Evolutionary conservation across 2,888 invertebrate genomes (phyloP).

Genomic region (Biston stratarius): DNA sequence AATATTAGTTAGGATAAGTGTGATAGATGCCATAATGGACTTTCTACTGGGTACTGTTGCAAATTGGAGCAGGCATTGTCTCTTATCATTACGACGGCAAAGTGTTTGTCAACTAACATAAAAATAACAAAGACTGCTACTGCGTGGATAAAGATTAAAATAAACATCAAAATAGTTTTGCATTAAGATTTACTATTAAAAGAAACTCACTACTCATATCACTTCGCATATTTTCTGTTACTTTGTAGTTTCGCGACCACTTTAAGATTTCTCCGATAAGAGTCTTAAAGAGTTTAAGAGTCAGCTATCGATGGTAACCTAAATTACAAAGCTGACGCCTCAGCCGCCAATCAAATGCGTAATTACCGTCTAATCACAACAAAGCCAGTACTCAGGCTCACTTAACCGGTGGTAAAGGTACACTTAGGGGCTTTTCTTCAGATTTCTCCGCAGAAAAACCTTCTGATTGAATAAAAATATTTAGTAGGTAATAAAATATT

Average conservation of each 20-base stretch:
- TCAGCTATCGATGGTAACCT: conserved; percentile 53
- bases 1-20: too few species aligned
- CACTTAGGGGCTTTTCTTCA: conserved; percentile 36
- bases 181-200: not conserved
- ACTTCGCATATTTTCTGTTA: conserved; percentile 4
- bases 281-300: conserved; percentile 6
- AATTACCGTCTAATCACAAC: conserved; percentile 66
- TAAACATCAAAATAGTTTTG: too few species aligned
- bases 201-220: not conserved
- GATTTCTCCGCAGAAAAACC: not conserved
- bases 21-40: too few species aligned
- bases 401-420: conserved; percentile 55
- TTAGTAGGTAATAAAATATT: too few species aligned
- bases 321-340: conserved; percentile 57
- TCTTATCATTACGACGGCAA: too few species aligned
- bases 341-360: conserved; percentile 59
- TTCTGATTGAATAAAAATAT: not conserved
- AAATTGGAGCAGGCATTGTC: too few species aligned
- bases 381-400: conserved; percentile 58
- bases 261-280: conserved; percentile 41
- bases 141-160: too few species aligned
- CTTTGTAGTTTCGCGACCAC: conserved; percentile 16
- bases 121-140: too few species aligned
- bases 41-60: too few species aligned
- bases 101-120: too few species aligned